Base-by-base conservation (phyloP, 1,140 invertebrate species). In the Zaprionus camerounensis region DNA sequence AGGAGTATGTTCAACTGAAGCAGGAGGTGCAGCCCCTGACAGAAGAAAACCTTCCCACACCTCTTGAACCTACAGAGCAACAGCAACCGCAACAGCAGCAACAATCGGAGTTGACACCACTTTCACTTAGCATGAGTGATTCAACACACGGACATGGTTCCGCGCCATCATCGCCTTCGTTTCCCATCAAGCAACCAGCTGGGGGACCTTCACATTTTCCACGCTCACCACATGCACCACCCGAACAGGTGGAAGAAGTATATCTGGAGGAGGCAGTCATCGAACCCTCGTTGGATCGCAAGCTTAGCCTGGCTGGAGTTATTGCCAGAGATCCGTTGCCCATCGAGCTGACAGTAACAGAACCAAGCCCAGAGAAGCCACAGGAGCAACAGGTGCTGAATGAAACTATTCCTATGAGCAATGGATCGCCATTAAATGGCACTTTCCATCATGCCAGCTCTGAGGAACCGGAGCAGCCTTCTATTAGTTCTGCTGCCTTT, bases 151-250 rank as follows among this genome's bases (percentile, higher is more conserved):
- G 26, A 55, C 17, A 7, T 12, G 34, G 2, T 5, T 56, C 81
- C 17, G 68, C 64, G 17, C 75, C 83, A 13, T 66, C 24, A 9
- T 92, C 91, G 1, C 91, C 91, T 6, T 53, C 46, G 24, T 92
- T 92, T n/a, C 91, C 91, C 1, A 65, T 92, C 1, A 88, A 76
- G 57, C 61, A 63, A 7, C 59, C 57, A 0, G 65, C 55, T 5
- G 84, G 76, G 11, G 59, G 55, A 13, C 62, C 70, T 2, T 28
- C 17, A 1, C 84, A 84, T 34, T 92, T 92, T 55, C 91, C 91
- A 20, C 84, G 64, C 15, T 91, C 91, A 0, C 91, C 91, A 1
- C 78, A 58, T 36, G 75, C 80, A 44, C 75, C 72, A 0, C 41
- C 41, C 6, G 84, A 88, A 26, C 51, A 53, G 6, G 49, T 78